Percentiles rank a stretch among this genome's conserved stretches.
These are phyloP conservation scores for Panagrolaimus sp. DNA, from an alignment of 1,140 invertebrate genomes.

Conservation along the genomic window DNA sequence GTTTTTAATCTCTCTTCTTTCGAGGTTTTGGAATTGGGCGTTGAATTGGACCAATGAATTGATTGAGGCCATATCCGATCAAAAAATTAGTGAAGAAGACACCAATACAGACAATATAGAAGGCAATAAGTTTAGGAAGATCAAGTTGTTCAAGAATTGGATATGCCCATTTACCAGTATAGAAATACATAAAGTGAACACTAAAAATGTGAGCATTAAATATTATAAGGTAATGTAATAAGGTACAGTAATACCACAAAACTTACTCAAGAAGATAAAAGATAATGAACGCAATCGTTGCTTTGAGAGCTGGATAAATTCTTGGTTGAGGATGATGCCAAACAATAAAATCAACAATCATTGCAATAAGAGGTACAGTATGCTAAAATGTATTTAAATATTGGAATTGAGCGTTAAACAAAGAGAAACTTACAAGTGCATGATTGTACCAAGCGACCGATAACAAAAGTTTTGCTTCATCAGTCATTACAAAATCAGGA, in stretches of 20 bases:
- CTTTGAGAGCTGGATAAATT: slow-evolving; percentile 22
- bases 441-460: slow-evolving; percentile 40
- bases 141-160: slow-evolving; percentile 28
- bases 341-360: slow-evolving; percentile 29
- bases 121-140: not conserved
- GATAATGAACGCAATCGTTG: slow-evolving; percentile 25
- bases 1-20: not conserved
- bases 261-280: slow-evolving; percentile 39
- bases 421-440: slow-evolving; percentile 23
- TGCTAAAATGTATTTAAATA: slow-evolving; percentile 23
- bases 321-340: slow-evolving; percentile 23
- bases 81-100: slow-evolving; percentile 23
- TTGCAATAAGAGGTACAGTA: slow-evolving; percentile 34
- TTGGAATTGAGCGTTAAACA: no score
- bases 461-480: slow-evolving; percentile 37
- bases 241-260: slow-evolving; percentile 15
- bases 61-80: slow-evolving; percentile 15
- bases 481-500: slow-evolving; percentile 28
- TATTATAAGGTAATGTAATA: no score
- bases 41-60: not conserved
- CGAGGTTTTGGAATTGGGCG: not conserved
- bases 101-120: slow-evolving; percentile 20
- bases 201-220: slow-evolving; percentile 35
- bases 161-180: slow-evolving; percentile 36
- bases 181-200: slow-evolving; percentile 37